Percentiles rank a stretch among this genome's conserved stretches.
These are phyloP conservation scores for Drosophila vallismaia DNA, from an alignment of 2,888 invertebrate species.

Conservation along the genomic window DNA sequence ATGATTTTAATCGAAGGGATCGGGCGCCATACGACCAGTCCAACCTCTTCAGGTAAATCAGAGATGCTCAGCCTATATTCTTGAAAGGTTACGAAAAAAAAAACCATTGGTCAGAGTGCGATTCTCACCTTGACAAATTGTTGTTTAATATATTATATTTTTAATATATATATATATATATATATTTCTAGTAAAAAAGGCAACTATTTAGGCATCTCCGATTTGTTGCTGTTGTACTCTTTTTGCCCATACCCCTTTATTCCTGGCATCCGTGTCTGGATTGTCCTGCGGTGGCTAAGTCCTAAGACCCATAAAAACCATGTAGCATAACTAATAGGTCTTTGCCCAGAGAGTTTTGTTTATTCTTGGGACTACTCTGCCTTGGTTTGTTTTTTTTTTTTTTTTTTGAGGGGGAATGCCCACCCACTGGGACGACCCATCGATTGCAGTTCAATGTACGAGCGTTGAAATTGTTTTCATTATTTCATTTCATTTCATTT, in stretches of 20 bases:
- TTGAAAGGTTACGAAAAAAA: too few species aligned
- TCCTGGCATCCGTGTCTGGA: slow-evolving; percentile 25
- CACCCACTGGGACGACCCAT: background rate
- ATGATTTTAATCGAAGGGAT: slow-evolving; percentile 44
- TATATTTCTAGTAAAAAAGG: too few species aligned
- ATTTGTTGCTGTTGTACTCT: background rate
- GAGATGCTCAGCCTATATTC: slow-evolving; percentile 1
- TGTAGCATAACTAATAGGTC: slow-evolving; percentile 64
- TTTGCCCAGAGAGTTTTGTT: slow-evolving; percentile 49
- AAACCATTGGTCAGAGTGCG: too few species aligned
- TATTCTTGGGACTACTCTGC: slow-evolving; percentile 8
- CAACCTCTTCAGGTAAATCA: background rate
- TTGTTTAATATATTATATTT: background rate
- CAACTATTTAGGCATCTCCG: background rate
- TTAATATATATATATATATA: background rate
- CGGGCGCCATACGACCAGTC: slow-evolving; percentile 28
- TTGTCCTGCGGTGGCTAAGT: slow-evolving; percentile 38
- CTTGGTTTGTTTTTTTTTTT: background rate
- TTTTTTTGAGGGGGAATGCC: background rate
- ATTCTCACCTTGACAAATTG: too few species aligned
- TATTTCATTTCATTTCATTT: slow-evolving; percentile 67
- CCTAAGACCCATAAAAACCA: slow-evolving; percentile 56
- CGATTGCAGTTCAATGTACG: slow-evolving; percentile 70
- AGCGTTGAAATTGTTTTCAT: slow-evolving; percentile 70
- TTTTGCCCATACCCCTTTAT: background rate